Conservation (phyloP, 1,140 invertebrate species). For the Cyclargus thomasi region DNA sequence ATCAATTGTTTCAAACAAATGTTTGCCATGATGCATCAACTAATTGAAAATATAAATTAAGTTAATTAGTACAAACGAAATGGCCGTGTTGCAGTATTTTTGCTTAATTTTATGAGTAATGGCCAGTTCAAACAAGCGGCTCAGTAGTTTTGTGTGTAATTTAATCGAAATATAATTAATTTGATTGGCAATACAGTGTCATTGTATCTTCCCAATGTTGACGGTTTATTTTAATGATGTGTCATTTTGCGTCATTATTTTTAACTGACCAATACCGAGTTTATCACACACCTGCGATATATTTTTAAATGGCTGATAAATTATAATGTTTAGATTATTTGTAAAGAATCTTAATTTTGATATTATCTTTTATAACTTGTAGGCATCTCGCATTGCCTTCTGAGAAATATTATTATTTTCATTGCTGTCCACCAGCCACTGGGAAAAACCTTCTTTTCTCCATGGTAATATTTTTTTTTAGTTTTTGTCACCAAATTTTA, state of each 20-base stretch:
- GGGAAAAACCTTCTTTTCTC: no score
- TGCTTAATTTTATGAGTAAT: slow-evolving; percentile 1
- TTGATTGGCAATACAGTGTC: background rate
- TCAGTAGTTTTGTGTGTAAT: background rate
- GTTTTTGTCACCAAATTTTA: no score
- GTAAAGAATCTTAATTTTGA: no score
- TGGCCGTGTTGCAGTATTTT: background rate
- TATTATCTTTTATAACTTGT: no score
- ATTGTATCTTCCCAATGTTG: background rate
- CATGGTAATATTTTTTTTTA: no score
- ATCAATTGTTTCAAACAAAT: background rate
- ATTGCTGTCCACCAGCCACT: no score
- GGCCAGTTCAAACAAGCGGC: background rate
- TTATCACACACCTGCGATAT: no score
- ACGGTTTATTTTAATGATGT: background rate
- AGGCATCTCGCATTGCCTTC: no score
- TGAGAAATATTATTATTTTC: no score
- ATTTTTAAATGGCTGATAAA: no score
- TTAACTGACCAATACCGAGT: no score
- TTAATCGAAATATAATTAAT: background rate
- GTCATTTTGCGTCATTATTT: background rate
- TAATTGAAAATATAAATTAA: slow-evolving; percentile 2
- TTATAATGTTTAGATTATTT: no score
- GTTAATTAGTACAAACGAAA: background rate
- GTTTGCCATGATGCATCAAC: background rate